Percentiles rank a stretch among this genome's conserved stretches.
These are phyloP conservation scores for Heliocidaris erythrogramma DNA, from an alignment of 35 echinoderm and acorn worm genomes.

Conservation along the genomic window DNA sequence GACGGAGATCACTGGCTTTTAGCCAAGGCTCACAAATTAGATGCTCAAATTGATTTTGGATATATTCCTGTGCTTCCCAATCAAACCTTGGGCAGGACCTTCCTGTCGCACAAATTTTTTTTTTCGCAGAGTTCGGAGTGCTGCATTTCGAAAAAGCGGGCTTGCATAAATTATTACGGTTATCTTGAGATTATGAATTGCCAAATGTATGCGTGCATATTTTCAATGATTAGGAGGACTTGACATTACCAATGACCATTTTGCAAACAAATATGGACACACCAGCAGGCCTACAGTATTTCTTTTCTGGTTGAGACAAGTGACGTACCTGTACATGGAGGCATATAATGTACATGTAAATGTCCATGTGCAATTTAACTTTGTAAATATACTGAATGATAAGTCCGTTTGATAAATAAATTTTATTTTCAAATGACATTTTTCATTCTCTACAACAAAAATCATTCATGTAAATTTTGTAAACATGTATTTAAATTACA, in stretches of 20 bases:
- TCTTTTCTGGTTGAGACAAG: too few relatives aligned
- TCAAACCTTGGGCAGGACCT: conserved; percentile 39
- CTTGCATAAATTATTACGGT: not conserved
- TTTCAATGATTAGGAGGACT: not conserved
- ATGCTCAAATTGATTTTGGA: conserved; percentile 5
- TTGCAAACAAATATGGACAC: too few relatives aligned
- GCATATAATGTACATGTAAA: too few relatives aligned
- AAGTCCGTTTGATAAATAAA: too few relatives aligned
- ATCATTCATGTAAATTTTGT: too few relatives aligned
- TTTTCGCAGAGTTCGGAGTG: not conserved
- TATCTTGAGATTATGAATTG: not conserved
- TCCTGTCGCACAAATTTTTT: conserved; percentile 17
- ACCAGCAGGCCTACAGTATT: too few relatives aligned
- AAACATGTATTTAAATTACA: too few relatives aligned
- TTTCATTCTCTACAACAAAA: too few relatives aligned
- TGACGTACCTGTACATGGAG: too few relatives aligned
- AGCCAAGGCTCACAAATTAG: conserved; percentile 42
- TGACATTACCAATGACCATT: not conserved
- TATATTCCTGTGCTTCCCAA: conserved; percentile 14
- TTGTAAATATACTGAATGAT: too few relatives aligned
- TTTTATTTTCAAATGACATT: too few relatives aligned
- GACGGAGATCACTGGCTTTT: conserved; percentile 35
- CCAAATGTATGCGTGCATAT: not conserved
- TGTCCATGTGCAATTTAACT: too few relatives aligned
- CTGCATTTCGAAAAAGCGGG: not conserved